Evolutionary conservation across 2,113 vertebrate genomes (phyloP).

Genomic region (Hipposideros armiger): DNA sequence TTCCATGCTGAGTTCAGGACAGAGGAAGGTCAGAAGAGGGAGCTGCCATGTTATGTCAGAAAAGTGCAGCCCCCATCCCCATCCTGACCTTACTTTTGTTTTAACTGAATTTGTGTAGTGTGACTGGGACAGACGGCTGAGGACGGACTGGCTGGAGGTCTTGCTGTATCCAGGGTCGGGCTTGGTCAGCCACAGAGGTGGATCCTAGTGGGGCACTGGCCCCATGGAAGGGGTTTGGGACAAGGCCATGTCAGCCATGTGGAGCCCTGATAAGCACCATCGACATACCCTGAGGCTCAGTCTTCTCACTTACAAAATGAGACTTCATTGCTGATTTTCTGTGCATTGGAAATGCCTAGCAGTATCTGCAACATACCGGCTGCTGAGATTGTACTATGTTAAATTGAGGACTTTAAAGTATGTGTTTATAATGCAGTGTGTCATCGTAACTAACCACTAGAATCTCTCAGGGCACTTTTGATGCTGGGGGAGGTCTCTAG

Average conservation of each 20-base stretch:
- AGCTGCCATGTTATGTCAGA: background rate
- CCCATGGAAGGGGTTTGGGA: background rate
- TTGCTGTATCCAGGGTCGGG: background rate
- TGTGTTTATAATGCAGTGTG: background rate
- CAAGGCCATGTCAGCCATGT: background rate
- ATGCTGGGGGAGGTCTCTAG: background rate
- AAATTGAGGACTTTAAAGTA: background rate
- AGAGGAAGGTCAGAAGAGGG: background rate
- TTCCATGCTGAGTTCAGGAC: background rate
- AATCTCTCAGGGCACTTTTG: background rate
- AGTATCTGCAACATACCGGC: background rate
- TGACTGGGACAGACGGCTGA: background rate
- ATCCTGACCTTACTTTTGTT: too few relatives aligned
- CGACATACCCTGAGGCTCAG: background rate
- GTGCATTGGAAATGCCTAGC: background rate
- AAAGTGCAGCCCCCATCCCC: background rate
- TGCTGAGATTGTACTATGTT: background rate
- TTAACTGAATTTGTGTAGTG: background rate
- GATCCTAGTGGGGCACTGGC: accelerated
- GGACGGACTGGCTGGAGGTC: background rate
- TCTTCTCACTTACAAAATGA: background rate
- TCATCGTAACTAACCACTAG: too few relatives aligned
- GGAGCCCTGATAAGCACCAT: background rate
- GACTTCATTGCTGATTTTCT: background rate
- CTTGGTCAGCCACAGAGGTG: background rate